These are phyloP conservation scores for Argynnis bischoffii DNA, from an alignment of 2,888 invertebrate species.

Conservation along the genomic window DNA sequence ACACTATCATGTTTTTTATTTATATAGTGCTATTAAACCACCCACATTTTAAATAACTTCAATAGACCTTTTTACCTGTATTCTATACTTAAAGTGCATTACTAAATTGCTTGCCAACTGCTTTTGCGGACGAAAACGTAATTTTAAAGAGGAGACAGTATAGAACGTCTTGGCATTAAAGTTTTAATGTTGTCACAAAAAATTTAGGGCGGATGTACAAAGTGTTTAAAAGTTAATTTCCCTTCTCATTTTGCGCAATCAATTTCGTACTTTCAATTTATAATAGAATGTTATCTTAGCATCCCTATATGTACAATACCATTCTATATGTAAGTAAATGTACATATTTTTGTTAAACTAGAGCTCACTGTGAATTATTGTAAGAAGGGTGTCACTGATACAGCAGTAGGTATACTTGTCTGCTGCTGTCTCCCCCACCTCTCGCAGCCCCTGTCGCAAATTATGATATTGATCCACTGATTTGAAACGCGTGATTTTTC, in stretches of 20 bases:
- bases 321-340: conserved; percentile 5
- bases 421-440: conserved; percentile 37
- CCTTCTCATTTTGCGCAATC: too few relatives aligned
- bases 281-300: background rate
- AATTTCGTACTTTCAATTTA: too few relatives aligned
- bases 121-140: conserved; percentile 53
- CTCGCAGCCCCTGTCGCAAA: conserved; percentile 40
- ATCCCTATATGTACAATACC: background rate
- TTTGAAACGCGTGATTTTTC: conserved; percentile 36
- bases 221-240: too few relatives aligned
- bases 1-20: conserved; percentile 15
- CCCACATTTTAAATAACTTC: background rate
- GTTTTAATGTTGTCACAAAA: conserved; percentile 6
- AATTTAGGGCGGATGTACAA: too few relatives aligned
- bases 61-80: background rate
- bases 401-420: conserved; percentile 37
- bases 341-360: conserved; percentile 31
- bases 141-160: conserved; percentile 54
- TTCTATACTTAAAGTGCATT: conserved; percentile 64
- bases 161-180: conserved; percentile 48
- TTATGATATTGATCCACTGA: conserved; percentile 41
- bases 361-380: conserved; percentile 40
- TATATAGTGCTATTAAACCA: background rate
- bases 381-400: conserved; percentile 42
- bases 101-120: conserved; percentile 66